Percentiles rank a stretch among this genome's conserved stretches.
These are phyloP conservation scores for Corythucha ciliata DNA, from an alignment of 2,888 invertebrate genomes.

Conservation along the genomic window DNA sequence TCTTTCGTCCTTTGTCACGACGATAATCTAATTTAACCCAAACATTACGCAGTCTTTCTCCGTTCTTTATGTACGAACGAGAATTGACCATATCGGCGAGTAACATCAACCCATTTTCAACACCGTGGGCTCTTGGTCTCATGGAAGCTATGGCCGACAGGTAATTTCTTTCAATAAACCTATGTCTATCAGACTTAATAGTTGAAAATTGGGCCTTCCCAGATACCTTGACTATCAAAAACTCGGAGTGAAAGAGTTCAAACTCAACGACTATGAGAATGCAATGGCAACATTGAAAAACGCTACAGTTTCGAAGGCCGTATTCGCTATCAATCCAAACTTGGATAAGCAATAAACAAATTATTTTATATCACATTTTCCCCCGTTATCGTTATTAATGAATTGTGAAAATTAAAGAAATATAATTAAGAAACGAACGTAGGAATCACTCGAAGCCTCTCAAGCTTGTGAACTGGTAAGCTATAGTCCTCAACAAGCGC, in stretches of 20 bases:
- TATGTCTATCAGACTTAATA: neutral
- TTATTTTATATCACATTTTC: too few species aligned
- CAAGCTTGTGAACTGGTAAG: too few species aligned
- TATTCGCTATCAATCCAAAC: conserved; percentile 41
- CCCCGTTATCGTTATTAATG: too few species aligned
- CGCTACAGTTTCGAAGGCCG: conserved; percentile 51
- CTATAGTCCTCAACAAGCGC: too few species aligned
- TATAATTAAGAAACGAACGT: too few species aligned
- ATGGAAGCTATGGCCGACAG: conserved; percentile 54
- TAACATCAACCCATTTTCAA: conserved; percentile 58
- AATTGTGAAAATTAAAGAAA: too few species aligned
- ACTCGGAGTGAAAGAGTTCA: conserved; percentile 29
- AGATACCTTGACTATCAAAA: conserved; percentile 31
- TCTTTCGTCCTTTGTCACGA: neutral
- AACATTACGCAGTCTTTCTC: conserved; percentile 45
- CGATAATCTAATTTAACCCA: neutral
- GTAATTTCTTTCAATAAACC: conserved; percentile 41
- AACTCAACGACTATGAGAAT: conserved; percentile 26
- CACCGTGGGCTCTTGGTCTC: conserved; percentile 54
- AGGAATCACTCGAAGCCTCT: too few species aligned
- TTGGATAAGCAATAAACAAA: too few species aligned
- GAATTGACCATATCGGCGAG: conserved; percentile 56
- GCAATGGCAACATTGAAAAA: conserved; percentile 41
- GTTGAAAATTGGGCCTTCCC: conserved; percentile 10
- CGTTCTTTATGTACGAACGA: conserved; percentile 52